Evolutionary conservation across 2,888 invertebrate species (phyloP).

Genomic region (Pyrocoelia pectoralis): DNA sequence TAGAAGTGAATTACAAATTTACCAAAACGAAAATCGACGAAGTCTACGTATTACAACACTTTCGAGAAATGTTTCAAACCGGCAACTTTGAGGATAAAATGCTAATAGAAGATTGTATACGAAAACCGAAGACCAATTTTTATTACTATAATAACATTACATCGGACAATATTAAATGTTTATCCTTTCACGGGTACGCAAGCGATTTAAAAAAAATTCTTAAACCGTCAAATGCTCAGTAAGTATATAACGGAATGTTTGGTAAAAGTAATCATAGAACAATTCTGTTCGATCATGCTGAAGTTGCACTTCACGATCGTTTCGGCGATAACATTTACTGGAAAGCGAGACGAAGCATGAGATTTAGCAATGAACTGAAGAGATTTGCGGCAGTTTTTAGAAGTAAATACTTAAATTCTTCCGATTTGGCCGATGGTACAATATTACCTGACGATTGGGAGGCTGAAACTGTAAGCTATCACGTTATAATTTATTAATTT

Average conservation of each 20-base stretch:
- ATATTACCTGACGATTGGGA: constrained; percentile 69
- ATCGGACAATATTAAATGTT: constrained; percentile 72
- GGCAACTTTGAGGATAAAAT: constrained; percentile 86
- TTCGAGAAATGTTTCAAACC: constrained; percentile 82
- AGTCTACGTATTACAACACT: constrained; percentile 85
- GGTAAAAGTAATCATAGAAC: constrained; percentile 55
- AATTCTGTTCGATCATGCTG: constrained; percentile 80
- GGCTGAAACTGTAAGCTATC: constrained; percentile 61
- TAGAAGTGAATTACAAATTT: constrained; percentile 60
- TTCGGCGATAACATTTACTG: constrained; percentile 87
- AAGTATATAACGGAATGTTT: constrained; percentile 34
- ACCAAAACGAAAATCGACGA: constrained; percentile 69
- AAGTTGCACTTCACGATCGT: constrained; percentile 86
- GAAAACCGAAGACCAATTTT: constrained; percentile 63
- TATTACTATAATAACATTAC: constrained; percentile 78
- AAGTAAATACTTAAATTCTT: constrained; percentile 68
- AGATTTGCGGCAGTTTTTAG: constrained; percentile 75
- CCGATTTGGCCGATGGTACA: constrained; percentile 67
- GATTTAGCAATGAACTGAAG: constrained; percentile 77
- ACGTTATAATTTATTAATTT: too few relatives aligned
- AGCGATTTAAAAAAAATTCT: constrained; percentile 71
- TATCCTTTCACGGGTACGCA: constrained; percentile 84
- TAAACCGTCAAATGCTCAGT: constrained; percentile 60
- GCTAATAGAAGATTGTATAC: constrained; percentile 66
- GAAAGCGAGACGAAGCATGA: constrained; percentile 89